Evolutionary conservation across 1,140 invertebrate species (phyloP).

Genomic region (Arion vulgaris): DNA sequence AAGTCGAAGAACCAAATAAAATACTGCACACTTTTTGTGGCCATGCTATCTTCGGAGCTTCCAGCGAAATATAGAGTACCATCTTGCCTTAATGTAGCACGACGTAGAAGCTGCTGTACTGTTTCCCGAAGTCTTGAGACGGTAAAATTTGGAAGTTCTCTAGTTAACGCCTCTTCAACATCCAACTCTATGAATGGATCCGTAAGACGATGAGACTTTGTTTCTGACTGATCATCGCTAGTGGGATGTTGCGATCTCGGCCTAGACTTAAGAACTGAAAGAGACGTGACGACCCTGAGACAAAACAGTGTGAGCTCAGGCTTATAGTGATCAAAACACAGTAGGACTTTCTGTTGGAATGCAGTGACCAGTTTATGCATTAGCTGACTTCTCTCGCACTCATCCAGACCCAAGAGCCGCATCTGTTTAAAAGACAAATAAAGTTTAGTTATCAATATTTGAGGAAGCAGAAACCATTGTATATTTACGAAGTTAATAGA

Average conservation of each 20-base stretch:
- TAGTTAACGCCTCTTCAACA: conserved; percentile 25
- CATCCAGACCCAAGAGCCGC: conserved; percentile 55
- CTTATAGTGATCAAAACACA: conserved; percentile 57
- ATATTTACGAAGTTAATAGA: no score
- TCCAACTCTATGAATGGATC: conserved; percentile 29
- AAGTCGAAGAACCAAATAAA: conserved; percentile 68
- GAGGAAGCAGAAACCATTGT: no score
- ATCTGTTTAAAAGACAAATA: no score
- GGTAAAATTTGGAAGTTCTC: conserved; percentile 48
- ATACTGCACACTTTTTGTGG: conserved; percentile 56
- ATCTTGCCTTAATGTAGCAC: conserved; percentile 49
- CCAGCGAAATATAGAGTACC: conserved; percentile 43
- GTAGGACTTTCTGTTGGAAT: conserved; percentile 64
- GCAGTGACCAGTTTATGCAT: conserved; percentile 59
- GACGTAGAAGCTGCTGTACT: conserved; percentile 47
- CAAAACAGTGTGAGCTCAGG: conserved; percentile 55
- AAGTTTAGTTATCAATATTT: no score
- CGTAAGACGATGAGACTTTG: not conserved
- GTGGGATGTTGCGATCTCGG: not conserved
- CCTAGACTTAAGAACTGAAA: conserved; percentile 28
- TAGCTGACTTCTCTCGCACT: conserved; percentile 56
- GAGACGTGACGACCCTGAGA: conserved; percentile 47
- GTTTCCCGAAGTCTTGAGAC: conserved; percentile 52
- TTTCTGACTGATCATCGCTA: not conserved
- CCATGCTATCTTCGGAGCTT: conserved; percentile 15